Evolutionary conservation across 2,888 invertebrate genomes (phyloP).

Genomic region (Drosophila quinaria): DNA sequence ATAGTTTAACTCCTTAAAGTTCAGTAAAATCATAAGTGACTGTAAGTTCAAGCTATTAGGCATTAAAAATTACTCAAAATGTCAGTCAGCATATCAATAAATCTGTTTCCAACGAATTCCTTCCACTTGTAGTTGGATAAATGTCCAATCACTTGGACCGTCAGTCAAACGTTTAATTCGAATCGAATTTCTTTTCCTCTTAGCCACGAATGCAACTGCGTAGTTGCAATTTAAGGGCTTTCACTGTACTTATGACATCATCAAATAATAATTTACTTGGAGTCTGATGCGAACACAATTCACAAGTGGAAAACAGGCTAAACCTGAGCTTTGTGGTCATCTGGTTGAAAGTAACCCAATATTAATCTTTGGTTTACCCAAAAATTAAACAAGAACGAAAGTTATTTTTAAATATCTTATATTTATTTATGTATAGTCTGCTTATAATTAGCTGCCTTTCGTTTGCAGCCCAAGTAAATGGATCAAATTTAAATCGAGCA

Average conservation of each 20-base stretch:
- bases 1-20: not conserved
- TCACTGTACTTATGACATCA: constrained; percentile 1
- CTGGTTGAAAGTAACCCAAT: not conserved
- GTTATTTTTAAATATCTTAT: not conserved
- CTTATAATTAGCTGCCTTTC: not conserved
- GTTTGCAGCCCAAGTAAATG: not conserved
- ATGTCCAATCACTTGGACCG: not conserved
- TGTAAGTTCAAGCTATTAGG: not conserved
- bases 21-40: not conserved
- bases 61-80: too few species aligned
- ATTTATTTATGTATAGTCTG: not conserved
- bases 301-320: not conserved
- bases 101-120: not conserved
- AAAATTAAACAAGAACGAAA: not conserved
- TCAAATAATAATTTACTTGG: not conserved
- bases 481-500: not conserved
- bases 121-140: not conserved
- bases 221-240: not conserved
- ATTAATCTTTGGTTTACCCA: not conserved
- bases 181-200: not conserved
- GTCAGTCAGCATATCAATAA: not conserved
- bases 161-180: not conserved
- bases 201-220: not conserved
- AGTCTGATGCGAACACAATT: constrained; percentile 4
- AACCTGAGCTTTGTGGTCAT: not conserved